Percentiles rank a stretch among this genome's conserved stretches.
phyloP scores from a whole-genome alignment of 1,140 invertebrate genomes.

The Diplogasteroides magnus region DNA sequence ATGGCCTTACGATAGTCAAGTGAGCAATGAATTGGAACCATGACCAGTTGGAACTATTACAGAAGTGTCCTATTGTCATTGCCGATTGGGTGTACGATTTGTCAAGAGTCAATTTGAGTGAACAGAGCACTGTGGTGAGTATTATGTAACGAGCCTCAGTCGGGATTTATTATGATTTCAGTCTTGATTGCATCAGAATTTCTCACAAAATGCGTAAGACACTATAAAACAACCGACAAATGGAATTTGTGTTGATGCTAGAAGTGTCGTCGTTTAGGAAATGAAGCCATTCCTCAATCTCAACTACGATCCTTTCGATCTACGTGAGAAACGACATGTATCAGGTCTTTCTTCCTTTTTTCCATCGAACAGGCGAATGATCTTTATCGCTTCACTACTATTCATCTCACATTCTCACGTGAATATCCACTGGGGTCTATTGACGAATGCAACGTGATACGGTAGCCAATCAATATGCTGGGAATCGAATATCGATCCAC shows the following conservation, averaged over 20 bases:
- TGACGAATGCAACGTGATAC: no score
- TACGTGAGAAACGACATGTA: conserved; percentile 42
- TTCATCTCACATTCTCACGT: conserved; percentile 6
- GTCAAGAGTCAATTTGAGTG: conserved; percentile 47
- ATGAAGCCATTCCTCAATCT: conserved; percentile 43
- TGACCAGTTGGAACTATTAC: conserved; percentile 10
- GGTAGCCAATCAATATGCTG: no score
- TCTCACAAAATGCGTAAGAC: no score
- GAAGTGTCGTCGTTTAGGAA: no score
- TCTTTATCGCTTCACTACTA: conserved; percentile 4
- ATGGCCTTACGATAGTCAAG: conserved; percentile 48
- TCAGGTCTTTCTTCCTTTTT: conserved; percentile 31
- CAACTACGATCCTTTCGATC: conserved; percentile 44
- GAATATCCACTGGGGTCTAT: no score
- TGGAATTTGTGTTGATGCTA: no score
- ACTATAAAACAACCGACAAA: no score
- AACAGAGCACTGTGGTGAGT: conserved; percentile 18
- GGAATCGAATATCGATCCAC: no score
- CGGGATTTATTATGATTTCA: no score
- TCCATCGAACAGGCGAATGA: not conserved
- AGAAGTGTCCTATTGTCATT: conserved; percentile 54
- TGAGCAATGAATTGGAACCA: conserved; percentile 7
- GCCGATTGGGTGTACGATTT: conserved; percentile 55
- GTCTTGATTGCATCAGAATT: no score
- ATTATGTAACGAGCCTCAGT: no score